Base-by-base conservation (phyloP, 1,140 invertebrate species). In the Bombus breviceps region DNA sequence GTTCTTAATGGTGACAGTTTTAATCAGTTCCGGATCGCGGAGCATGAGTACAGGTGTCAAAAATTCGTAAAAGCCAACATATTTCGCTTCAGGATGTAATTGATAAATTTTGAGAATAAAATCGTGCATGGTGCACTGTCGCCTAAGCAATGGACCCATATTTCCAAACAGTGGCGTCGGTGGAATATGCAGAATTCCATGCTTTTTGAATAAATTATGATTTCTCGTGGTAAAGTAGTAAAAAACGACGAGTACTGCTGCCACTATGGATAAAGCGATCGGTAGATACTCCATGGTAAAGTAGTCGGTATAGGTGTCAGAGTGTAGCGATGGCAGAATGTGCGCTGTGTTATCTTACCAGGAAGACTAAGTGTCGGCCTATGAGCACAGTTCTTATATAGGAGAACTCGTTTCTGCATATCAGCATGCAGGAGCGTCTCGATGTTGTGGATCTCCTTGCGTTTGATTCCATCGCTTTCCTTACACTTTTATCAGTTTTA, bases 1-100 rank as follows among this genome's bases (percentile, higher is more conserved):
- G 12, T 92, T 89, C 82, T 94, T 94, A 0, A 94, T 76, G 0
- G 79, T 69, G 32, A 94, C 75, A 18, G 77, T n/a, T n/a, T 95
- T 79, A 1, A 95, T 92, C 6, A 95, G 86, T 25, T 95, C 94
- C 3, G 87, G 83, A 83, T 96, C 94, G 4, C 92, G 88, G 0
- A 96, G 68, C 0, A 95, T 22, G 32, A 95, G 81, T 1, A 92
- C 1, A 0, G 95, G 94, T 53, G 88, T 79, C 59, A 57, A 57
- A 13, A 92, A 74, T 37, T 92, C 92, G 53, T 83, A 92, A 32
- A 88, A 81, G 0, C 92, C 93, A n/a, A 94, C 77, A 53, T 93
- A 93, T 68, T 90, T 93, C 0, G 86, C 86, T 2, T 93, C 57
- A 0, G 64, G 64, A 34, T 85, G 43, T 0, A 74, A 0, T 15